Base-by-base conservation (phyloP, 2,888 invertebrate genomes). In the Caenorhabditis uteleia region DNA sequence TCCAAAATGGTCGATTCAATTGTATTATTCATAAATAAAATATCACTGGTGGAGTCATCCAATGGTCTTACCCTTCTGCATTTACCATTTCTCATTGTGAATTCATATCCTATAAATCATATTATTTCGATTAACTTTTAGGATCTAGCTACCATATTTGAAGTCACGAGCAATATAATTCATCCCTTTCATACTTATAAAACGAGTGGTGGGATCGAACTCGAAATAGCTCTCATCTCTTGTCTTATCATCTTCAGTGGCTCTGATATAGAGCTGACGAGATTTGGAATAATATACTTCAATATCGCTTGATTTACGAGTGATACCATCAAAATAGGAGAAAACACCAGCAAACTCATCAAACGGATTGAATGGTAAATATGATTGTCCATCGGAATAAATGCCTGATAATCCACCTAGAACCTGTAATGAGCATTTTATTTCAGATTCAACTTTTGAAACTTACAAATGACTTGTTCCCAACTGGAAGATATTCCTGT, bases 121-220 rank as follows among this genome's bases (percentile, higher is more conserved):
- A 23, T 47, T 7, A 3, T 16, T n/a, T 5, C 3, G 20, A 16
- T 23, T 23, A 18, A 31, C 27, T 18, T 3, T 14, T 6, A 10
- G 6, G 4, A n/a, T 2, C 3, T n/a, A n/a, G n/a, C n/a, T 26
- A 48, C 48, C 65, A 31, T 56, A 56, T 23, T 48, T 42, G 44
- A 59, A 66, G 25, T 66, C 66, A 25, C 60, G 66, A 10, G 60
- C 43, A 48, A 66, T 34, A 18, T 60, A 66, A 18, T 66, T 45
- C 3, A 51, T 50, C 2, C 45, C 48, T 16, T 64, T 53, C 1
- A 4, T 33, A 45, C n/a, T n/a, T n/a, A n/a, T n/a, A n/a, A n/a
- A n/a, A n/a, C n/a, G n/a, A n/a, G n/a, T n/a, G n/a, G n/a, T n/a
- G n/a, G n/a, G n/a, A n/a, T n/a, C n/a, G n/a, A n/a, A n/a, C n/a